Evolutionary conservation across 2,888 invertebrate genomes (phyloP).

Genomic region (Plagodis dolabraria): DNA sequence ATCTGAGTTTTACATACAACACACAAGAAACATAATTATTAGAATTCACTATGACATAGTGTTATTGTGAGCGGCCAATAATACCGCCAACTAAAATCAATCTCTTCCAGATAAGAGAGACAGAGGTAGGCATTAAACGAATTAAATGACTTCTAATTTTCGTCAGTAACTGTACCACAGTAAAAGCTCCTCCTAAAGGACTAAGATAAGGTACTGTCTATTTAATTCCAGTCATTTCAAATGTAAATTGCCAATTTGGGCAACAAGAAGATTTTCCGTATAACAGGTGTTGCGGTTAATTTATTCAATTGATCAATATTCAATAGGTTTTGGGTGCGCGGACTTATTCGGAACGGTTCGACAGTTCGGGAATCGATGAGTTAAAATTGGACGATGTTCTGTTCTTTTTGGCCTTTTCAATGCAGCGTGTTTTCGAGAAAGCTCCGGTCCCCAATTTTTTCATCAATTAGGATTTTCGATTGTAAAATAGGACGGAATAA

Average conservation of each 20-base stretch:
- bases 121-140: no score
- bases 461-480: constrained; percentile 4
- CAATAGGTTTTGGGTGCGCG: constrained; percentile 43
- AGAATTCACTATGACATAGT: no score
- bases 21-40: no score
- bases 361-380: constrained; percentile 12
- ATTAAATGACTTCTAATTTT: no score
- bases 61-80: no score
- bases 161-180: no score
- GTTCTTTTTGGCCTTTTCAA: constrained; percentile 16
- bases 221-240: constrained; percentile 53
- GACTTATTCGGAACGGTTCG: constrained; percentile 7
- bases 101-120: no score
- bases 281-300: constrained; percentile 64
- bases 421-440: constrained; percentile 1
- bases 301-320: constrained; percentile 64
- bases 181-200: background rate
- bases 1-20: no score
- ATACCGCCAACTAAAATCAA: no score
- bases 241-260: constrained; percentile 72
- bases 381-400: constrained; percentile 22
- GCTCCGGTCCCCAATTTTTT: constrained; percentile 4
- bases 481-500: constrained; percentile 4
- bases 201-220: constrained; percentile 9
- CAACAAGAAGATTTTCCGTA: constrained; percentile 61